phyloP scores from a whole-genome alignment of 2,888 invertebrate species.

The Macrophya alboannulata region DNA sequence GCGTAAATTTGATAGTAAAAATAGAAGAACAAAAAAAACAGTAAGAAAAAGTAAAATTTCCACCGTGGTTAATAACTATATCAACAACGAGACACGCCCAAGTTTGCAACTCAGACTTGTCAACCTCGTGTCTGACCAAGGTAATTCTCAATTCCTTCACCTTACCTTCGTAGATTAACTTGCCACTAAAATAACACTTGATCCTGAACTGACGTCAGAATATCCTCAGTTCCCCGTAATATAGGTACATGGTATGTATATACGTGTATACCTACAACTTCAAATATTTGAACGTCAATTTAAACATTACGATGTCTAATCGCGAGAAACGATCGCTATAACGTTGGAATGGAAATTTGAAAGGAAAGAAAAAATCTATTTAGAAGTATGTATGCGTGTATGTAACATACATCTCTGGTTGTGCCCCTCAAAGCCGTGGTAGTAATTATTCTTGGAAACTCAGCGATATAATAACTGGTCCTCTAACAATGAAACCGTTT shows the following conservation, averaged over 20 bases:
- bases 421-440: background rate
- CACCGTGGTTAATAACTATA: conserved; percentile 6
- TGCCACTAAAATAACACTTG: background rate
- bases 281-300: conserved; percentile 47
- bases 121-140: background rate
- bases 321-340: background rate
- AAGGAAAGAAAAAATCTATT: background rate
- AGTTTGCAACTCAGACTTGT: conserved; percentile 19
- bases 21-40: background rate
- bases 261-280: background rate
- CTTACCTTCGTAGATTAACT: conserved; percentile 22
- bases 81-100: conserved; percentile 30
- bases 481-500: conserved; percentile 43
- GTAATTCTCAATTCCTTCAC: conserved; percentile 2
- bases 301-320: conserved; percentile 23
- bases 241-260: background rate
- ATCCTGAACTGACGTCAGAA: background rate
- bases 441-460: conserved; percentile 45
- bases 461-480: conserved; percentile 45
- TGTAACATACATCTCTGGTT: background rate
- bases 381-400: background rate
- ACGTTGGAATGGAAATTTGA: background rate
- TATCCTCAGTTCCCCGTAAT: background rate
- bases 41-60: background rate
- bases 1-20: background rate